Evolutionary conservation across 2,888 invertebrate species (phyloP), one percentile per base, ranked within the genome.

Genomic region (Zaprionus lineosus): DNA sequence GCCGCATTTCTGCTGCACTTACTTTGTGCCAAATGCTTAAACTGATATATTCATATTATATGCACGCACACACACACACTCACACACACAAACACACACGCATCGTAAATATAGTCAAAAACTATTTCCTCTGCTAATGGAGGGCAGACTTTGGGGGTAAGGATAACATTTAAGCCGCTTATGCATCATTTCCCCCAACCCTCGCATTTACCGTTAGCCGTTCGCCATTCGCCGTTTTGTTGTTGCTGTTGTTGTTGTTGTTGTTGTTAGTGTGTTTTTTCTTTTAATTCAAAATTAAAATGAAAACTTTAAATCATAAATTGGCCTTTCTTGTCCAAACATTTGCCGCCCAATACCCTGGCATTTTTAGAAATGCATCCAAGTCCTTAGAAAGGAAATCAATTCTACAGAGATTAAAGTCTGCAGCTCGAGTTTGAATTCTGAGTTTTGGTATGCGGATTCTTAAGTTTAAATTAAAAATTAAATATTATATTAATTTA

Each of bases 131-230:
- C 5, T 41, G 26, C 9, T 24, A 6, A 43, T 37, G 18, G 4
- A 19, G 26, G 28, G 21, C 9, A n/a, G 18, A 12, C 21, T 37
- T n/a, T n/a, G n/a, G n/a, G n/a, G n/a, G n/a, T n/a, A n/a, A n/a
- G n/a, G n/a, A 50, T 15, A 50, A 51, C 11, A 65, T 73, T 63
- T 79, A 78, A 78, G 70, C 81, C 36, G 77, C 81, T 78, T 84
- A 81, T 64, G 63, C 36, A 37, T 43, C 36, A 53, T 48, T 24
- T 8, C 9, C 18, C 29, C 15, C 8, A 24, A 24, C 7, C 11
- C 2, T 31, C 1, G 12, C 4, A 24, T 8, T 14, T 31, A 8
- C 11, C 14, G n/a, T 14, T 16, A 39, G 39, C 33, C 36, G 11
- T 48, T 28, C 14, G 1, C 24, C 11, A 16, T 2, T 21, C 5